Base-by-base conservation (phyloP, 2,888 invertebrate species). In the Amiota mariae region DNA sequence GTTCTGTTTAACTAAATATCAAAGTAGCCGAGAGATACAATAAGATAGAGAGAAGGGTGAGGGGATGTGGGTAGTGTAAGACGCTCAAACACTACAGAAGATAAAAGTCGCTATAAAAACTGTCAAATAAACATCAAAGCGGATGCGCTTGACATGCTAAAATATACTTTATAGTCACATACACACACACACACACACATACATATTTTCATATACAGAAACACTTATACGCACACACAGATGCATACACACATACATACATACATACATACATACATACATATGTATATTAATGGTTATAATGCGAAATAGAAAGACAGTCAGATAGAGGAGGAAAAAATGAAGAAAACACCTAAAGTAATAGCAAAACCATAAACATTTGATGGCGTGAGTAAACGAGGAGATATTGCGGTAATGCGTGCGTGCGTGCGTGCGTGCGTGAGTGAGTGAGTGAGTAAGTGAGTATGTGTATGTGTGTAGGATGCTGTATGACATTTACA, bases 91-190 rank as follows among this genome's bases (percentile, higher is more conserved):
- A 36, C 36, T 36, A 6, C 8, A 36, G 47, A 47, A 85, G 86
- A 85, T 86, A 85, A 86, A 86, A 85, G 85, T 84, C 82, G 85
- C 83, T 82, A 84, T 84, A 87, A 86, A 87, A 87, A 81, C 85
- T 87, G 86, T 87, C 87, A 87, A 86, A 81, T 82, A 87, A 85
- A 87, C 86, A 87, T 87, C 86, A 87, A 87, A 87, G 86, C 83
- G 81, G 85, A 86, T 86, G 84, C 85, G 85, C 82, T 87, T 87
- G 86, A 87, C 85, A 86, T 87, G 85, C 82, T 87, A 84, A 87
- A 86, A 83, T 81, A 82, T 80, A 81, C 81, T 82, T 83, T 85
- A 82, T 84, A 82, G 80, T 78, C 80, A 80, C 82, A 78, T 76
- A 47, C 47, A 64, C 61, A 61, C 24, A 61, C 3, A 61, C 12